Percentiles rank a stretch among this genome's conserved stretches.
Conservation (phyloP, 2,113 vertebrate genomes). For the Etia nguti region DNA sequence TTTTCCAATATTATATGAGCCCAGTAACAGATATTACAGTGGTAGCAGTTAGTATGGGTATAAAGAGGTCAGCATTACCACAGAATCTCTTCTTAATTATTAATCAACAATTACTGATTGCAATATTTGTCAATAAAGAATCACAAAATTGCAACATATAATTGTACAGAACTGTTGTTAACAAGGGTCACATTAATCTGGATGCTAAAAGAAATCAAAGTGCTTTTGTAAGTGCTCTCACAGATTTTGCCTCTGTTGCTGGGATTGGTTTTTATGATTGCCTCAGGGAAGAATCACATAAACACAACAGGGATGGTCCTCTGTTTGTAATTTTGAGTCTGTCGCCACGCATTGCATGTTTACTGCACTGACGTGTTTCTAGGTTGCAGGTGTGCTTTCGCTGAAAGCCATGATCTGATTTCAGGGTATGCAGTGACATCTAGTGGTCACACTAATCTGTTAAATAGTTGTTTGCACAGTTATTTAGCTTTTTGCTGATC, state of each 20-base stretch:
- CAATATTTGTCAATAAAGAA: neutral
- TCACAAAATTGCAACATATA: neutral
- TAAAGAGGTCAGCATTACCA: neutral
- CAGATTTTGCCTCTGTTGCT: neutral
- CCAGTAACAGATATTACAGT: neutral
- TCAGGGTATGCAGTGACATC: conserved; percentile 34
- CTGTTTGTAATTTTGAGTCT: conserved; percentile 10
- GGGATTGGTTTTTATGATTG: conserved; percentile 1
- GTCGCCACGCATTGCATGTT: neutral
- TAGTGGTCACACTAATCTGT: neutral
- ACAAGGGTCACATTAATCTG: neutral
- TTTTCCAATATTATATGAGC: neutral
- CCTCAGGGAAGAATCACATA: neutral
- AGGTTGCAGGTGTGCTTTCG: conserved; percentile 1
- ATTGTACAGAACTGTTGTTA: neutral
- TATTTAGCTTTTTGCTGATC: neutral
- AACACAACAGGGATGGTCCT: neutral
- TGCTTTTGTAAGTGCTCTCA: neutral
- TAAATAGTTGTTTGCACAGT: neutral
- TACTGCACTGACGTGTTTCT: neutral
- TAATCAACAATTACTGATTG: neutral
- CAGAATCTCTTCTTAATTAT: neutral
- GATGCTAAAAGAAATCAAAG: neutral
- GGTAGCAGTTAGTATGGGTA: neutral
- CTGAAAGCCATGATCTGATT: neutral